A percentile compares a stretch with the other conserved stretches of the same genome.
These are phyloP conservation scores for Osmerus mordax DNA, from an alignment of 2,113 vertebrate species.

Conservation along the genomic window DNA sequence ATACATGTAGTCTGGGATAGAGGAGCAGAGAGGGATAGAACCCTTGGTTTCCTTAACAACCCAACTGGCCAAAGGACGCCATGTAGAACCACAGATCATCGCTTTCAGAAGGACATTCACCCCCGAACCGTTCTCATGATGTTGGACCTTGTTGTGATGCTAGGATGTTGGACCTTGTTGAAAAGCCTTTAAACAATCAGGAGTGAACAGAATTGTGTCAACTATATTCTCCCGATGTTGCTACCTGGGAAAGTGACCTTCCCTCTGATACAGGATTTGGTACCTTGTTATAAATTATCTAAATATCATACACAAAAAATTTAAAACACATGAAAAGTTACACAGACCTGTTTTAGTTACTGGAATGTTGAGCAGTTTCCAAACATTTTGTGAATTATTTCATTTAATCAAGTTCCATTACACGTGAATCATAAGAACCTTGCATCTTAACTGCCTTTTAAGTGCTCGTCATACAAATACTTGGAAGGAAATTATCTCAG, in stretches of 20 bases:
- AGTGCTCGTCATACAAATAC: too few relatives aligned
- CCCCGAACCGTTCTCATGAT: slow-evolving; percentile 31
- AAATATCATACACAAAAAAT: too few relatives aligned
- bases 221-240: slow-evolving; percentile 5
- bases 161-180: slow-evolving; percentile 47
- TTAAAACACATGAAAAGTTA: too few relatives aligned
- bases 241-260: slow-evolving; percentile 37
- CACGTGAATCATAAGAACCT: too few relatives aligned
- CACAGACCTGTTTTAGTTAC: too few relatives aligned
- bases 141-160: slow-evolving; percentile 53
- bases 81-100: slow-evolving; percentile 39
- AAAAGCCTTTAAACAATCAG: slow-evolving; percentile 57
- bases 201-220: slow-evolving; percentile 63
- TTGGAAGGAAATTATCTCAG: neutral
- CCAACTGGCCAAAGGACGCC: slow-evolving; percentile 38
- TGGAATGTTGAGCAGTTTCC: too few relatives aligned
- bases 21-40: too few relatives aligned
- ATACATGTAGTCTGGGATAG: too few relatives aligned
- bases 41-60: slow-evolving; percentile 37
- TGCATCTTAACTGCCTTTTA: too few relatives aligned
- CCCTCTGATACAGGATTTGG: slow-evolving; percentile 4
- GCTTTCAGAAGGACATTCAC: slow-evolving; percentile 27
- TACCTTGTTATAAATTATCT: too few relatives aligned
- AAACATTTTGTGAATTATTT: too few relatives aligned
- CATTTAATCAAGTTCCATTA: too few relatives aligned